Percentiles rank a stretch among this genome's conserved stretches.
These are phyloP conservation scores for Lissonota sp. DNA, from an alignment of 2,888 invertebrate species.

Conservation along the genomic window DNA sequence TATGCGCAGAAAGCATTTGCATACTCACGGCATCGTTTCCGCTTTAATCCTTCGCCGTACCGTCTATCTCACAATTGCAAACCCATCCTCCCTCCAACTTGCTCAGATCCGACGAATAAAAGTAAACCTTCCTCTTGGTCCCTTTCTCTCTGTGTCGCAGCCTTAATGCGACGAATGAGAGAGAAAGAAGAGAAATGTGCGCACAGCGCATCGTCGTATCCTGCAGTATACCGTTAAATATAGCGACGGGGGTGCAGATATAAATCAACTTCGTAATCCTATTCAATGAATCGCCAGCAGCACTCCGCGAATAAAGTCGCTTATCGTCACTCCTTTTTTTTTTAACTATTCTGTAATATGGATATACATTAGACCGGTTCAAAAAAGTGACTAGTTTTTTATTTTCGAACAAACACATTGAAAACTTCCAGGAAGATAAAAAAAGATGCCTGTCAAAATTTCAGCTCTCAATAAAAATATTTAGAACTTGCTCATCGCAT, in stretches of 20 bases:
- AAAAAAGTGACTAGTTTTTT: no score
- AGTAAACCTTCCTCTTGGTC: slow-evolving; percentile 44
- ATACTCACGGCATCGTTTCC: slow-evolving; percentile 58
- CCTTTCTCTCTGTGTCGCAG: slow-evolving; percentile 14
- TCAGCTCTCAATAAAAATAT: no score
- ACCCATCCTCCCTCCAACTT: slow-evolving; percentile 16
- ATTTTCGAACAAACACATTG: no score
- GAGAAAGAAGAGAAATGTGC: slow-evolving; percentile 16
- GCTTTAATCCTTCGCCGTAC: slow-evolving; percentile 49
- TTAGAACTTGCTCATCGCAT: no score
- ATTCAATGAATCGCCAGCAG: slow-evolving; percentile 55
- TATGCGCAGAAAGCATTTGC: slow-evolving; percentile 52
- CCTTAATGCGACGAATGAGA: neutral
- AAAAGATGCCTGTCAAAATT: no score
- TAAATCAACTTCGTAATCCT: slow-evolving; percentile 65
- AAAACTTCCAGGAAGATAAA: no score
- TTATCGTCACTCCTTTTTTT: slow-evolving; percentile 43
- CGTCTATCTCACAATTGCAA: slow-evolving; percentile 1
- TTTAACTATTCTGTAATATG: neutral
- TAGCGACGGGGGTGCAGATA: slow-evolving; percentile 26
- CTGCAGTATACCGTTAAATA: neutral
- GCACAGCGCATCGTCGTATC: slow-evolving; percentile 18
- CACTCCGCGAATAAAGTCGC: slow-evolving; percentile 54
- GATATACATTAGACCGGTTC: no score
- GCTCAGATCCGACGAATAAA: slow-evolving; percentile 51